Evolutionary conservation across 2,888 invertebrate species (phyloP).

Genomic region (Diadegma fenestrale): DNA sequence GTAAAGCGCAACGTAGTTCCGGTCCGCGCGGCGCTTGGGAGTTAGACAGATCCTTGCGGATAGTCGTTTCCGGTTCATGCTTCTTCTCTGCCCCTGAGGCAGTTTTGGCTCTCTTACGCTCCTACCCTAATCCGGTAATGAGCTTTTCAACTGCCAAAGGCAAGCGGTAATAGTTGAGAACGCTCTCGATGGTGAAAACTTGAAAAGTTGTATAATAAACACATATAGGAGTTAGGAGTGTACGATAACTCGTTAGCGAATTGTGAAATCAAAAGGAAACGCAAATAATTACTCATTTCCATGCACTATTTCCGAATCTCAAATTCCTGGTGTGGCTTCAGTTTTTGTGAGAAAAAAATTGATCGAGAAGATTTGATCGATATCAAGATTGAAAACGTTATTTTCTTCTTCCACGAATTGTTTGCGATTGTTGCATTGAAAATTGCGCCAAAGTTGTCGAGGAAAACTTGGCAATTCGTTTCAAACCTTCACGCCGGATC

Average conservation of each 20-base stretch:
- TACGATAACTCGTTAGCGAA: background rate
- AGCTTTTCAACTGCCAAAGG: slow-evolving; percentile 37
- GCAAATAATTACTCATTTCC: background rate
- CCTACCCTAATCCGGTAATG: slow-evolving; percentile 45
- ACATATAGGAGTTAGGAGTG: background rate
- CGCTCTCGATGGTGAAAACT: slow-evolving; percentile 11
- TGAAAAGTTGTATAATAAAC: slow-evolving; percentile 16
- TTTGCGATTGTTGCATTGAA: background rate
- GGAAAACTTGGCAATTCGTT: background rate
- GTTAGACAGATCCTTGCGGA: slow-evolving; percentile 44
- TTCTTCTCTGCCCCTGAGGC: slow-evolving; percentile 33
- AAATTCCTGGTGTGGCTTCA: too few species aligned
- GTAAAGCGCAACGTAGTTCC: slow-evolving; percentile 44
- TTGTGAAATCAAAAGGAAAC: background rate
- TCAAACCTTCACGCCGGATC: background rate
- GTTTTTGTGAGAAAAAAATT: too few species aligned
- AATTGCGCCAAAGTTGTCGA: background rate
- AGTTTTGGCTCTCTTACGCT: slow-evolving; percentile 23
- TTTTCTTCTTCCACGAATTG: background rate
- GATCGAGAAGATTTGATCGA: background rate
- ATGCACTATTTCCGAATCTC: too few species aligned
- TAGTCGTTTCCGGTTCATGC: slow-evolving; percentile 38
- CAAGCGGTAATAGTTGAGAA: slow-evolving; percentile 13
- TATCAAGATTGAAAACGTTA: background rate
- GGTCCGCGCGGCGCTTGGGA: slow-evolving; percentile 23